Base-by-base conservation (phyloP, 2,888 invertebrate genomes). In the Agrypnus murinus region DNA sequence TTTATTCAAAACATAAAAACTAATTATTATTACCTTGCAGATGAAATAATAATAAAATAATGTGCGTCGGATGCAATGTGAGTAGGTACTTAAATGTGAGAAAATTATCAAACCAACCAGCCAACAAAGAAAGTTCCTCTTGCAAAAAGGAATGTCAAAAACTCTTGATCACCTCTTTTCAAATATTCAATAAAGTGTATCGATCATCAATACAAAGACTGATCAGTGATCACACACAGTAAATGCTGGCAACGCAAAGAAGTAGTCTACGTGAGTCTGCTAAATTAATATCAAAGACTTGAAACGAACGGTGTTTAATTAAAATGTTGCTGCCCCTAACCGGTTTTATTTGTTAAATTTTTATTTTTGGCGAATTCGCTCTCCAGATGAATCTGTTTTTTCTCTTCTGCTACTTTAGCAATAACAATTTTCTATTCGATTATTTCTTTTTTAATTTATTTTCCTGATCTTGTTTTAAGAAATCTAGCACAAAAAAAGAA, bases 241-340 rank as follows among this genome's bases (percentile, higher is more conserved):
- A 50, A 50, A 50, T 50, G 50, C 50, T 50, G 50, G 50, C 50
- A 31, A 50, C 50, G 25, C 19, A 50, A 25, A 50, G 31, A 31
- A 50, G 25, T 10, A 14, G 31, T 4, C 17, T 50, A 50, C 25
- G 19, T 17, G 50, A 19, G 31, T 17, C 50, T 31, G 50, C 50
- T 17, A 50, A 50, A 50, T 50, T 50, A 50, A 50, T 50, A 50
- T 31, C 25, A 25, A 25, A 50, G 19, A n/a, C 31, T 31, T 50
- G 31, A 50, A 50, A 50, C 50, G 50, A 50, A 50, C 50, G 50
- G 50, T 50, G 50, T 50, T 50, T 31, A 31, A 50, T 50, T 50
- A 50, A 50, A 50, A 50, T 46, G 17, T 31, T 50, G 50, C 50
- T 50, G 50, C 50, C 50, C 50, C 50, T 50, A 50, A 50, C 50